Evolutionary conservation across 2,113 vertebrate genomes (phyloP).

Genomic region (Nannospalax galili): DNA sequence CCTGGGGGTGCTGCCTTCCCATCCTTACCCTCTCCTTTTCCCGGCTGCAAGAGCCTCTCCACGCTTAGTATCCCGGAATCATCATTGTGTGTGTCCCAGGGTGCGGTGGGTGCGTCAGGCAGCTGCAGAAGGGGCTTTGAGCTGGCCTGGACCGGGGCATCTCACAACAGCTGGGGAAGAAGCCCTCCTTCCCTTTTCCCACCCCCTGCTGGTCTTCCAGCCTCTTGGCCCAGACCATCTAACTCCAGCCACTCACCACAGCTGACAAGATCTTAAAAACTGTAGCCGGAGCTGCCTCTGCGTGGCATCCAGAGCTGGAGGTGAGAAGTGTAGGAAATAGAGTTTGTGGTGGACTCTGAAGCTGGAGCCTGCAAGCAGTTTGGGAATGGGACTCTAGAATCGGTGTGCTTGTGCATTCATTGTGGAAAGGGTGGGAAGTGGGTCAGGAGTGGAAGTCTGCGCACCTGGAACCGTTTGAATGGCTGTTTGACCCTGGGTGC

Average conservation of each 20-base stretch:
- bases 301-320: neutral
- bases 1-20: conserved; percentile 61
- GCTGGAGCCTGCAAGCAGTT: neutral
- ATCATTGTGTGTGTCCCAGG: neutral
- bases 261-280: neutral
- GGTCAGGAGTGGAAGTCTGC: neutral
- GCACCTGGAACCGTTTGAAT: neutral
- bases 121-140: neutral
- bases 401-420: neutral
- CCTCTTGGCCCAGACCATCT: neutral
- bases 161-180: neutral
- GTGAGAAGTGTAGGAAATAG: neutral
- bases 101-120: neutral
- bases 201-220: neutral
- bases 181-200: no score
- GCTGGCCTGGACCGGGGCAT: neutral
- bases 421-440: neutral
- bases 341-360: neutral
- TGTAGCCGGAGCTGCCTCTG: neutral
- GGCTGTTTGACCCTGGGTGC: neutral
- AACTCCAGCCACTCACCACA: conserved; percentile 27
- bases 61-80: neutral
- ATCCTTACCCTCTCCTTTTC: neutral
- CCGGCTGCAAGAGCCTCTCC: conserved; percentile 6
- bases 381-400: neutral